phyloP scores from a whole-genome alignment of 2,113 vertebrate species.

The Emydocephalus ijimae region DNA sequence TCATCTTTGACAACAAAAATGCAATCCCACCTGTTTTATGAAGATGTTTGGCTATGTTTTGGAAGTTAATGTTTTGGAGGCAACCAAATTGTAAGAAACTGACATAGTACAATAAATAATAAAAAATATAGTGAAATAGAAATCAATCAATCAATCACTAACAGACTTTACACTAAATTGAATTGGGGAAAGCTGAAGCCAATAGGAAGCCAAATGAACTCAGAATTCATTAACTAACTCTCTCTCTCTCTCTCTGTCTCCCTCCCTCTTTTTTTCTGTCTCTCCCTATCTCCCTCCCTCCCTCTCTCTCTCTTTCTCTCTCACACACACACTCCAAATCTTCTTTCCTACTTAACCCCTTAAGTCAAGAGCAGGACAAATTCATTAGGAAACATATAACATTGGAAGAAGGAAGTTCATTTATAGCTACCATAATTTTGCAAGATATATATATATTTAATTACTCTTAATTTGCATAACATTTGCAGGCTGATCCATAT shows the following conservation, averaged over 20 bases:
- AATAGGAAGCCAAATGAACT: conserved; percentile 41
- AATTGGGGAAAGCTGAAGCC: accelerated
- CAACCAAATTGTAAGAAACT: not conserved
- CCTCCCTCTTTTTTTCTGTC: too few species aligned
- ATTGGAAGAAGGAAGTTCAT: not conserved
- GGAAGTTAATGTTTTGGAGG: not conserved
- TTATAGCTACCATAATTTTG: not conserved
- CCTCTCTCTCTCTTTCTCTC: accelerated
- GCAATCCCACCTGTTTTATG: conserved; percentile 46
- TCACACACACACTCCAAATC: conserved; percentile 10
- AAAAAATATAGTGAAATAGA: not conserved
- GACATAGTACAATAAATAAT: not conserved
- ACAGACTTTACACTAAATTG: not conserved
- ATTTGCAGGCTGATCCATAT: not conserved
- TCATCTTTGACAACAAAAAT: not conserved
- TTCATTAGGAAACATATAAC: not conserved
- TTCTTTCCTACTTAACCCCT: not conserved
- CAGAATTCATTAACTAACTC: conserved; percentile 29
- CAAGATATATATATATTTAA: not conserved
- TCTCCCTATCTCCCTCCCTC: too few species aligned
- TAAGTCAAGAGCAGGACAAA: not conserved
- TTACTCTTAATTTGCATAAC: not conserved
- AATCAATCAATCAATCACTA: accelerated
- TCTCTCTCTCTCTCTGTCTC: too few species aligned
- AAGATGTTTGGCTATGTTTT: not conserved